Percentiles rank a stretch among this genome's conserved stretches.
These are phyloP conservation scores for Xenopus petersii DNA, from an alignment of 2,797 vertebrate species.

Conservation along the genomic window DNA sequence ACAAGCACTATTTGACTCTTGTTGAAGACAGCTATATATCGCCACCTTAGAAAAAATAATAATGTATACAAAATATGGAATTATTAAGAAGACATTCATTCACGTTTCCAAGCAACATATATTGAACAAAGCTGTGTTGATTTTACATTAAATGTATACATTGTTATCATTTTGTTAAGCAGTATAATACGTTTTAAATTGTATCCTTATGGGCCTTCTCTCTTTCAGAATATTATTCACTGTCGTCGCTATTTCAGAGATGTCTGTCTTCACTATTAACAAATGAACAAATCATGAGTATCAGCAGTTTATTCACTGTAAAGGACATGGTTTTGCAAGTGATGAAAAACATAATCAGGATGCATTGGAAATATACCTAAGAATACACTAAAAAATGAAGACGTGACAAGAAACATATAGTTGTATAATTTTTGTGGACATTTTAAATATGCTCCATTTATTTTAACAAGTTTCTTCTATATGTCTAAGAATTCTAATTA, in stretches of 20 bases:
- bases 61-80: conserved; percentile 53
- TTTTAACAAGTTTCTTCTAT: neutral
- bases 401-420: too few relatives aligned
- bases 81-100: conserved; percentile 9
- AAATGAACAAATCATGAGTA: conserved; percentile 19
- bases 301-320: conserved; percentile 18
- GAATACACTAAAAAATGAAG: too few relatives aligned
- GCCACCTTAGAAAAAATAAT: conserved; percentile 71
- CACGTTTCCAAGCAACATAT: conserved; percentile 67
- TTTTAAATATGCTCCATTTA: too few relatives aligned
- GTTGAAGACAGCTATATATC: too few relatives aligned
- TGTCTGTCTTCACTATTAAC: conserved; percentile 17
- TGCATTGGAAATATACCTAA: too few relatives aligned
- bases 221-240: too few relatives aligned
- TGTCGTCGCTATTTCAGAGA: conserved; percentile 2
- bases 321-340: conserved; percentile 14
- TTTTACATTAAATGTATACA: conserved; percentile 49
- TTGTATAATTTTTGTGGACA: too few relatives aligned
- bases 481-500: conserved; percentile 2
- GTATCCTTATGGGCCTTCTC: too few relatives aligned
- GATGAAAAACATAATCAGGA: too few relatives aligned
- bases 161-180: neutral
- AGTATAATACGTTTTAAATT: too few relatives aligned
- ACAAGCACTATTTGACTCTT: too few relatives aligned
- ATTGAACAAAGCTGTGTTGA: conserved; percentile 31